Percentiles rank a stretch among this genome's conserved stretches.
These are phyloP conservation scores for Drosophila leontia DNA, from an alignment of 1,140 invertebrate species.

Conservation along the genomic window DNA sequence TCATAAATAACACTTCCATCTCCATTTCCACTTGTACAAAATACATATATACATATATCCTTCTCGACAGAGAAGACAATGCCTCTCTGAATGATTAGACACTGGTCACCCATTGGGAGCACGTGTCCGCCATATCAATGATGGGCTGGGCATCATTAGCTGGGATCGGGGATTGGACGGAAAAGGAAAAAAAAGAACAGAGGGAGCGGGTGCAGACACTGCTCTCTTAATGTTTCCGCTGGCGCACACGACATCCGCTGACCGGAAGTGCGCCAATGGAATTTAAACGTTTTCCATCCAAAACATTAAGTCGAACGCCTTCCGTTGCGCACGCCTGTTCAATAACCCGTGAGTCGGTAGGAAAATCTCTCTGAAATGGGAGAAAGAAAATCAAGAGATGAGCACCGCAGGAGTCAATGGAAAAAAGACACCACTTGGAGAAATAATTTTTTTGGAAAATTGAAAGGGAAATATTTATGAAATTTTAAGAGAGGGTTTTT, in stretches of 20 bases:
- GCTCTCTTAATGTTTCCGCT: conserved; percentile 80
- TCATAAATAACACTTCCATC: neutral
- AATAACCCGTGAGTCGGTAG: conserved; percentile 65
- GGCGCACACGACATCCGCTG: conserved; percentile 81
- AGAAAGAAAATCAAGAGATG: conserved; percentile 29
- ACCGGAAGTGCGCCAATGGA: conserved; percentile 81
- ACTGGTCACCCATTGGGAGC: conserved; percentile 28
- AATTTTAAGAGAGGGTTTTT: neutral
- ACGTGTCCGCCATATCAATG: conserved; percentile 66
- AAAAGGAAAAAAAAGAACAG: neutral
- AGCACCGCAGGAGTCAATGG: conserved; percentile 56
- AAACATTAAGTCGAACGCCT: conserved; percentile 80
- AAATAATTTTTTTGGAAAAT: neutral
- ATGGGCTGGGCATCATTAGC: conserved; percentile 56
- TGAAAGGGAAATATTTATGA: neutral
- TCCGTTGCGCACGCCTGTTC: conserved; percentile 78
- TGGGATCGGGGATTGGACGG: neutral
- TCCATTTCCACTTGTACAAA: neutral
- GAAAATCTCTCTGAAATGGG: conserved; percentile 5
- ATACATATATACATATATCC: neutral
- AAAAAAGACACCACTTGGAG: neutral
- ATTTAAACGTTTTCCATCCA: conserved; percentile 81
- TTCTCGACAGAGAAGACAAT: conserved; percentile 60
- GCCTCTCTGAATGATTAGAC: conserved; percentile 55
- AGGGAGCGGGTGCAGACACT: conserved; percentile 7